Evolutionary conservation across 1,140 invertebrate species (phyloP).

Genomic region (Triops cancriformis): DNA sequence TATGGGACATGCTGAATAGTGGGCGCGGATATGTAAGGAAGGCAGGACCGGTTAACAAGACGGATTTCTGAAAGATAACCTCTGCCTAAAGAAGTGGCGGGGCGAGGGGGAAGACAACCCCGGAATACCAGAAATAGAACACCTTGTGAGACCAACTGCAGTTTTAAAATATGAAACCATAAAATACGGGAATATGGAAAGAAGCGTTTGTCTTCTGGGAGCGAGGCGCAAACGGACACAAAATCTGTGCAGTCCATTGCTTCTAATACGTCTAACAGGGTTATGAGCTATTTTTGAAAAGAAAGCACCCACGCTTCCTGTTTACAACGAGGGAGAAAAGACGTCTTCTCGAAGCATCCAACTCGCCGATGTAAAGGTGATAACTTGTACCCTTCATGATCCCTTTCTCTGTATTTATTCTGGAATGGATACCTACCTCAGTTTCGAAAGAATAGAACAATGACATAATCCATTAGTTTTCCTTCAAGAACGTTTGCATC

Average conservation of each 20-base stretch:
- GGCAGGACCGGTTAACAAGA: neutral
- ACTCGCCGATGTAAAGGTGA: neutral
- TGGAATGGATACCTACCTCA: neutral
- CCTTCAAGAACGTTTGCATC: neutral
- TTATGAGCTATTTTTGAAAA: neutral
- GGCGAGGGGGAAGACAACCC: neutral
- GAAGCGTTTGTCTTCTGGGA: neutral
- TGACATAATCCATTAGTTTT: neutral
- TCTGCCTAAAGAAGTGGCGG: neutral
- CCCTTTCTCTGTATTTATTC: neutral
- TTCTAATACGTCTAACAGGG: neutral
- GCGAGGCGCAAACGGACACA: neutral
- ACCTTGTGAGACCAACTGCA: neutral
- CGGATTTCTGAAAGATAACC: neutral
- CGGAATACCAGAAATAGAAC: neutral
- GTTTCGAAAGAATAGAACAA: neutral
- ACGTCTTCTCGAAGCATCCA: neutral
- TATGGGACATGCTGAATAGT: neutral
- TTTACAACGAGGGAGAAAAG: neutral
- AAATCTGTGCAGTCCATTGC: neutral
- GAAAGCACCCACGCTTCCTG: neutral
- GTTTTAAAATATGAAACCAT: neutral
- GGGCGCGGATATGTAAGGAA: neutral
- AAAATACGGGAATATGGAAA: neutral
- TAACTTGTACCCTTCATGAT: neutral